Evolutionary conservation across 2,113 vertebrate species (phyloP).

Genomic region (Actinemys pallida): DNA sequence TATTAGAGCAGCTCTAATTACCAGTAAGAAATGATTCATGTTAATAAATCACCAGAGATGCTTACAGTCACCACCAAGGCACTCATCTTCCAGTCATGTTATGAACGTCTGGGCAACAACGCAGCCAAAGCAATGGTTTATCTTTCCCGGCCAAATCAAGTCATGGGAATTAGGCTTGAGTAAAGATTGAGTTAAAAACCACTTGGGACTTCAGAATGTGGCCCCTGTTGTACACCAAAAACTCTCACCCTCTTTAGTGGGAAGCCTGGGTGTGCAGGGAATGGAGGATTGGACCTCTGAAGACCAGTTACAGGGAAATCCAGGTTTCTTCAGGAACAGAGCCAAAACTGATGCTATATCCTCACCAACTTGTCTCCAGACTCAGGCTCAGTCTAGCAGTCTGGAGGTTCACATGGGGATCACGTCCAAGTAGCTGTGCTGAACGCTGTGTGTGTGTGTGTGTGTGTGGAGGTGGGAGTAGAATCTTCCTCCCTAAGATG

Average conservation of each 20-base stretch:
- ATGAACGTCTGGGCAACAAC: conserved; percentile 15
- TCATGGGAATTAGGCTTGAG: not conserved
- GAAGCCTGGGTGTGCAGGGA: not conserved
- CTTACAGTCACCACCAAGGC: conserved; percentile 6
- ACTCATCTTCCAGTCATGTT: not conserved
- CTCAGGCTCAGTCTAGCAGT: not conserved
- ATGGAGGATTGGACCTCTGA: not conserved
- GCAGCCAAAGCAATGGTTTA: conserved; percentile 8
- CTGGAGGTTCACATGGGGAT: rapidly evolving
- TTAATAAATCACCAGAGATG: not conserved
- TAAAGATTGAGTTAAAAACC: not conserved
- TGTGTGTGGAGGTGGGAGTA: not conserved
- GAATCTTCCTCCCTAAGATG: rapidly evolving
- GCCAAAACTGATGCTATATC: not conserved
- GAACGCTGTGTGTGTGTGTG: not conserved
- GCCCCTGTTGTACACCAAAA: rapidly evolving
- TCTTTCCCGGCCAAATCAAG: conserved; percentile 18
- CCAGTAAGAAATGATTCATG: conserved; percentile 10
- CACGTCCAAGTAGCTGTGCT: not conserved
- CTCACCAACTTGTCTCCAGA: not conserved
- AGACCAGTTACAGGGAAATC: not conserved
- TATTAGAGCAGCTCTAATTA: not conserved
- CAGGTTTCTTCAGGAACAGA: not conserved
- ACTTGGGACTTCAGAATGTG: not conserved
- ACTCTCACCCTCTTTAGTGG: not conserved